Evolutionary conservation across 2,888 invertebrate species (phyloP).

Genomic region (Caenorhabditis afra): DNA sequence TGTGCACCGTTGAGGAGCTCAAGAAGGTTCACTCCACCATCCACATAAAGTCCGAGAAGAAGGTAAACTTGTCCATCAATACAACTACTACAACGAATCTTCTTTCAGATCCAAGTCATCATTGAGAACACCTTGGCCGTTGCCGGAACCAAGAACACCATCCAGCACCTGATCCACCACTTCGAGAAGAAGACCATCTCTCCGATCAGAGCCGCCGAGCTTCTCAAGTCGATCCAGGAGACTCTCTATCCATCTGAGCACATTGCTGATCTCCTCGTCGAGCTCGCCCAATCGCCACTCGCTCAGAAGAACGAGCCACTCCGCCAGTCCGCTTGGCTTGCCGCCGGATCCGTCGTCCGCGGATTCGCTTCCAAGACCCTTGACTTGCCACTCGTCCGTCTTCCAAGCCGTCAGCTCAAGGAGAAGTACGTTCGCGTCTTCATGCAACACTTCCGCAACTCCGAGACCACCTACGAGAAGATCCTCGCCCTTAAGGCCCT

Average conservation of each 20-base stretch:
- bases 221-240: slow-evolving; percentile 66
- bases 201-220: slow-evolving; percentile 57
- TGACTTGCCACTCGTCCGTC: slow-evolving; percentile 57
- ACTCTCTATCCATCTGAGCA: slow-evolving; percentile 64
- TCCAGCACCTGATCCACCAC: slow-evolving; percentile 66
- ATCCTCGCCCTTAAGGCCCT: slow-evolving; percentile 75
- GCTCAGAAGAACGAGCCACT: slow-evolving; percentile 50
- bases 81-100: too few relatives aligned
- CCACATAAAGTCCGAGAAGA: slow-evolving; percentile 42
- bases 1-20: slow-evolving; percentile 63
- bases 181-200: slow-evolving; percentile 57
- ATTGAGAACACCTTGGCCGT: slow-evolving; percentile 66
- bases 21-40: slow-evolving; percentile 55
- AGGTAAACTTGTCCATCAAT: slow-evolving; percentile 19
- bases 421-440: slow-evolving; percentile 65
- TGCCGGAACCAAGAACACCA: slow-evolving; percentile 71
- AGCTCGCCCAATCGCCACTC: slow-evolving; percentile 58
- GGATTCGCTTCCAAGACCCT: slow-evolving; percentile 60
- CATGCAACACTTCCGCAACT: slow-evolving; percentile 56
- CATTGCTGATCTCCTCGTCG: slow-evolving; percentile 70
- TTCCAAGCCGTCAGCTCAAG: slow-evolving; percentile 63
- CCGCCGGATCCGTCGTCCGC: slow-evolving; percentile 66
- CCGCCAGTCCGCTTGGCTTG: slow-evolving; percentile 69
- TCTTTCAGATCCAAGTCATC: slow-evolving; percentile 60
- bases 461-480: slow-evolving; percentile 70